Percentiles rank a stretch among this genome's conserved stretches.
Conservation (phyloP, 2,888 invertebrate genomes). For the Drosophila meridionalis region DNA sequence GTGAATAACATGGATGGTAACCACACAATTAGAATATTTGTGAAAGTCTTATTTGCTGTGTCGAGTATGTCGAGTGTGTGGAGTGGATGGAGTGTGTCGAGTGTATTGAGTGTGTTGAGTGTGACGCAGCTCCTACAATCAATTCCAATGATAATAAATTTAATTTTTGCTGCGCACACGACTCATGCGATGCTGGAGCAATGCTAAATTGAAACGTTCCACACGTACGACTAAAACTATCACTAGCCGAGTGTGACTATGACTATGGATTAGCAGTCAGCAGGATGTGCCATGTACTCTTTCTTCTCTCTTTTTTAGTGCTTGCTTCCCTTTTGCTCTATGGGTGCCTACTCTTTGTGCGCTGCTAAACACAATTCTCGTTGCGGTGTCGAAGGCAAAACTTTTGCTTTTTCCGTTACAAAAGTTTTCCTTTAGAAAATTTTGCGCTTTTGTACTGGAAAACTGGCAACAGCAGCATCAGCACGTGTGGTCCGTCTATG, state of each 20-base stretch:
- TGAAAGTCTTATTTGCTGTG: neutral
- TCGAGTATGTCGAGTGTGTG: neutral
- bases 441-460: conserved; percentile 74
- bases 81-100: neutral
- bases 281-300: conserved; percentile 62
- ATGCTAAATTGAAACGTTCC: conserved; percentile 78
- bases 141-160: conserved; percentile 80
- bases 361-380: conserved; percentile 76
- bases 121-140: conserved; percentile 57
- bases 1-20: neutral
- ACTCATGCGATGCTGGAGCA: conserved; percentile 29
- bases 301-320: neutral
- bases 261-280: conserved; percentile 74
- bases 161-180: conserved; percentile 73
- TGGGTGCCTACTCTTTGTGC: conserved; percentile 28
- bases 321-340: conserved; percentile 2
- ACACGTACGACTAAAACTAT: conserved; percentile 80
- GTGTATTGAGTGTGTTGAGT: neutral
- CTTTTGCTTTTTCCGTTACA: conserved; percentile 79
- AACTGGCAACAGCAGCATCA: conserved; percentile 54
- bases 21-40: conserved; percentile 11
- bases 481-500: conserved; percentile 59
- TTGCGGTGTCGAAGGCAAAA: conserved; percentile 77
- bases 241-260: conserved; percentile 76
- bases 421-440: conserved; percentile 80